phyloP scores from a whole-genome alignment of 2,113 vertebrate species.

The Enhydra lutris region DNA sequence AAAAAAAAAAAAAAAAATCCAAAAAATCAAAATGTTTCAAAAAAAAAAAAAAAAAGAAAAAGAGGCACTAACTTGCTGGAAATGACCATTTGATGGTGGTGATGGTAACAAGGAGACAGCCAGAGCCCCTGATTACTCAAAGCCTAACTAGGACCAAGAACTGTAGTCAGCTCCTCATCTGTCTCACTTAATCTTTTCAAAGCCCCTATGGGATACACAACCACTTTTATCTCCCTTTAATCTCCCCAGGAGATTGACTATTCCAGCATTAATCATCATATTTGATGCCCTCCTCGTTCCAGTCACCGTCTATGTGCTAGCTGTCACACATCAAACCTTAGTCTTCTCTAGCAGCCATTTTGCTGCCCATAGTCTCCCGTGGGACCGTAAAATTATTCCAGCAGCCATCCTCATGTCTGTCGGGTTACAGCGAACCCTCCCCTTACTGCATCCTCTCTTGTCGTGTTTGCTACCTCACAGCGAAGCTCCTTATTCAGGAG shows the following conservation, averaged over 20 bases:
- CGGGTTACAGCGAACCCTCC: not conserved
- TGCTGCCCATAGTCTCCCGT: not conserved
- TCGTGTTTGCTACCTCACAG: not conserved
- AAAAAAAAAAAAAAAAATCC: too few relatives aligned
- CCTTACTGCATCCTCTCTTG: not conserved
- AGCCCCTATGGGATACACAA: not conserved
- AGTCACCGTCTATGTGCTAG: not conserved
- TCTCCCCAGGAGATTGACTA: not conserved
- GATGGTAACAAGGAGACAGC: not conserved
- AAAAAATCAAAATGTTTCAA: too few relatives aligned
- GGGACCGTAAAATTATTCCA: not conserved
- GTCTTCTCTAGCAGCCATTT: not conserved
- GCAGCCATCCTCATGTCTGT: not conserved
- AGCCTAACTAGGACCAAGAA: not conserved
- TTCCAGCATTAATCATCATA: not conserved
- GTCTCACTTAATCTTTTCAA: not conserved
- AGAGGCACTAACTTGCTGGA: not conserved
- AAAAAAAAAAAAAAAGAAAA: not conserved
- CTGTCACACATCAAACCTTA: not conserved
- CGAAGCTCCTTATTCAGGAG: not conserved
- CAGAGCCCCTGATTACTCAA: not conserved
- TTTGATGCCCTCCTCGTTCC: not conserved
- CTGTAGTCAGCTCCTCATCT: not conserved
- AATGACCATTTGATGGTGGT: not conserved
- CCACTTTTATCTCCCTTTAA: not conserved